Percentiles rank a stretch among this genome's conserved stretches.
Conservation (phyloP, 2,113 vertebrate genomes). For the Illadopsis cleaveri region DNA sequence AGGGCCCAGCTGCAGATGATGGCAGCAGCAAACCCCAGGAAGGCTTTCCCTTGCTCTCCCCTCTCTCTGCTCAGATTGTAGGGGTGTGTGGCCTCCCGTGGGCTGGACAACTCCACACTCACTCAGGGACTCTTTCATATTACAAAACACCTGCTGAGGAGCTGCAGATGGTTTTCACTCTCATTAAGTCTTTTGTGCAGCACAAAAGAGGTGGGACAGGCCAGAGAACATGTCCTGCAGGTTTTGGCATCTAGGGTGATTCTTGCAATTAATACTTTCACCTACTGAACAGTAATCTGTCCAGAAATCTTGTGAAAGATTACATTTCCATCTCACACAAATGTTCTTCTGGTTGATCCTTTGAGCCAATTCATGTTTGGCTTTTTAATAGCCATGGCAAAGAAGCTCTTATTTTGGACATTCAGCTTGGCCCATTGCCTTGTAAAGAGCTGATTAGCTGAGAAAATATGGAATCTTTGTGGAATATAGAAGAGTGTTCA, state of each 20-base stretch:
- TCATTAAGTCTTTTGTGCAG: background rate
- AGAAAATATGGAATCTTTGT: background rate
- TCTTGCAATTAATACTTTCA: constrained; percentile 24
- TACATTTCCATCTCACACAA: background rate
- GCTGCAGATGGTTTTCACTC: background rate
- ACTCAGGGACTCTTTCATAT: background rate
- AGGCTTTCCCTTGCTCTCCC: background rate
- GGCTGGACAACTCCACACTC: background rate
- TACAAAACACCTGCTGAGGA: background rate
- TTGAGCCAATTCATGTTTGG: background rate
- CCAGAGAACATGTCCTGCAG: background rate
- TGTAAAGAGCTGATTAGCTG: background rate
- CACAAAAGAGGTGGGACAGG: background rate
- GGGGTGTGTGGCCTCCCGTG: background rate
- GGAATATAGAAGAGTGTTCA: background rate
- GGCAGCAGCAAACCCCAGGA: background rate
- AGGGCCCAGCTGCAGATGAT: background rate
- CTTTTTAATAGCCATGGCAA: background rate
- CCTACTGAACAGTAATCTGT: background rate
- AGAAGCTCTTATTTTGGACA: background rate
- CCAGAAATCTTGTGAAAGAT: background rate
- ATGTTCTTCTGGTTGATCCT: background rate
- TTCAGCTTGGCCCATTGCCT: background rate
- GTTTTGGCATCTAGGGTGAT: background rate
- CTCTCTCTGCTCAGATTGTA: background rate